Base-by-base conservation (phyloP, 2,113 vertebrate genomes). In the Poeciliopsis occidentalis region DNA sequence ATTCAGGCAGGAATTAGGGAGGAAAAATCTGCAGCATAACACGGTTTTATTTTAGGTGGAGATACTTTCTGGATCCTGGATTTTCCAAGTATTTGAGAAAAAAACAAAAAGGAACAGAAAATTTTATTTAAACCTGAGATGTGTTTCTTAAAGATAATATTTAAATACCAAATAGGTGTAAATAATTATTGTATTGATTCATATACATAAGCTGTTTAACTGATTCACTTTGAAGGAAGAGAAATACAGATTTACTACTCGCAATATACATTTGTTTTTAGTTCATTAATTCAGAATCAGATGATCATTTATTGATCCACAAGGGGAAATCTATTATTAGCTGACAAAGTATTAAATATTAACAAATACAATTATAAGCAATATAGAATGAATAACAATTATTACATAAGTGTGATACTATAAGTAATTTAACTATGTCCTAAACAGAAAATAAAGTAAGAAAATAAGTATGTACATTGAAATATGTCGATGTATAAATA, bases 1-100 rank as follows among this genome's bases (percentile, higher is more conserved):
- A 67, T 68, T 81, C 11, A 0, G 64, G 57, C 60, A 77, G 63
- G 60, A 41, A 62, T 80, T 68, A 68, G 66, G 69, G 73, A 70
- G 32, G 34, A 75, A 57, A 75, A 63, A 82, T 80, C 78, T 73
- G 73, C 60, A 73, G 2, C 17, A 15, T 7, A 63, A 63, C 17
- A 31, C 19, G 30, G 0, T 31, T 63, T 63, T 63, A 31, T 19
- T 13, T 61, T 19, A 57, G 2, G 17, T 24, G 22, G 24, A 57
- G n/a, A 57, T n/a, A 57, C 5, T n/a, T n/a, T 57, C 24, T 24
- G 51, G 47, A 19, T 19, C 12, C 3, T 15, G 39, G 12, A 12
- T 41, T 41, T 41, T 15, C 13, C 39, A 41, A 41, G 39, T 41
- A 41, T 13, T 13, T 41, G 15, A 17, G 1, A 1, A 47, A 47